Evolutionary conservation across 2,113 vertebrate species (phyloP), one percentile per base, ranked within the genome.

Genomic region (Siniperca chuatsi): DNA sequence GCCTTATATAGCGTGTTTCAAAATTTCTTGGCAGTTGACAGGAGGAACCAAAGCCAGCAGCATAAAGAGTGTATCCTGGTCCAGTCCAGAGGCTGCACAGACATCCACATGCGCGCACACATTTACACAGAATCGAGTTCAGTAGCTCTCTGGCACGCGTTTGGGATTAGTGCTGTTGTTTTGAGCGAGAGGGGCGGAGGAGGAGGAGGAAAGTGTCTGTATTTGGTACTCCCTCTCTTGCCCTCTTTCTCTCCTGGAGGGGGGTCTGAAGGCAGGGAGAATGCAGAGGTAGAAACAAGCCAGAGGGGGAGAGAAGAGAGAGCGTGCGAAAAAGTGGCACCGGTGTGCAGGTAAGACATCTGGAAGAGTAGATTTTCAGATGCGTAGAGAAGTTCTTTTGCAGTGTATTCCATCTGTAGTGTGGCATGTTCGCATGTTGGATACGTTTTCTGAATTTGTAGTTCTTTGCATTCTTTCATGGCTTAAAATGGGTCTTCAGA

Each of bases 1-100:
- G 91, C 93, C 93, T 93, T 95, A 94, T 94, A 95, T 94, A 95
- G 94, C 40, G 37, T 70, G 87, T 90, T 93, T 92, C 58, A 57
- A 90, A 66, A 87, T 64, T 93, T 93, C 86, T 91, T 93, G 92
- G 92, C 93, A 90, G 74, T 79, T 68, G 81, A 74, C 69, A 10
- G 80, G 68, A 82, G 75, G 85, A 90, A 75, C 29, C 44, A 1
- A 33, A 91, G 92, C 85, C 87, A 91, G 90, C 72, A 61, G 84
- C 42, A 84, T 68, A 79, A 87, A 88, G 84, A 86, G 77, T 70
- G 90, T 48, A 55, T 91, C 90, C 89, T 78, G 88, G 86, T 90
- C 83, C 80, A 16, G 89, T 92, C 79, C 83, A 72, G 85, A 83
- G 84, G 87, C 83, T 79, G 76, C 78, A 23, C 83, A 85, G 40